These are phyloP conservation scores for Atherinosoma microstoma DNA, from an alignment of 2,797 vertebrate species.

Conservation along the genomic window DNA sequence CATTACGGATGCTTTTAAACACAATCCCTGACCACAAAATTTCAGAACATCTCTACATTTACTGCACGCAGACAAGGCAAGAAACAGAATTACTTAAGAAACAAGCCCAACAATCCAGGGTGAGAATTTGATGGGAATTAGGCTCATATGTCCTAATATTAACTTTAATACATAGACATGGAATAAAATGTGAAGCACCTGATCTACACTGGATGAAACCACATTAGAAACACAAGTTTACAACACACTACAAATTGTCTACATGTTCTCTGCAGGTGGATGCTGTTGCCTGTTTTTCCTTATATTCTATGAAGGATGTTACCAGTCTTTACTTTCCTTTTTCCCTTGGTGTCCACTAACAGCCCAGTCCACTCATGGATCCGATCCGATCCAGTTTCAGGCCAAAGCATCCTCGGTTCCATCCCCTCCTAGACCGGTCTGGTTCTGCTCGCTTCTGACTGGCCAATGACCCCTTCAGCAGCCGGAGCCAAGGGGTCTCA, in stretches of 20 bases:
- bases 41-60: constrained; percentile 34
- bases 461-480: constrained; percentile 83
- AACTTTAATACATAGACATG: constrained; percentile 43
- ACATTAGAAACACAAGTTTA: constrained; percentile 63
- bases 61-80: constrained; percentile 35
- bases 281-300: constrained; percentile 15
- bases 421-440: constrained; percentile 84
- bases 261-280: constrained; percentile 49
- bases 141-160: constrained; percentile 54
- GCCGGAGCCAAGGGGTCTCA: constrained; percentile 83
- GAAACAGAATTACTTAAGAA: constrained; percentile 39
- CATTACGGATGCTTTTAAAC: constrained; percentile 40
- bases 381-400: constrained; percentile 91
- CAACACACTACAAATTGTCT: constrained; percentile 60
- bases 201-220: constrained; percentile 67
- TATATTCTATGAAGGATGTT: constrained; percentile 44
- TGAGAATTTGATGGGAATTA: constrained; percentile 52
- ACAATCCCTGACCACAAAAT: constrained; percentile 25
- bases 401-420: constrained; percentile 89
- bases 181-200: constrained; percentile 56
- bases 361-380: constrained; percentile 90
- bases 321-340: constrained; percentile 56
- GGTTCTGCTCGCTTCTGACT: constrained; percentile 85
- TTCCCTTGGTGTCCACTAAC: constrained; percentile 76
- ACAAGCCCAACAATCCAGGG: constrained; percentile 28